phyloP scores from a whole-genome alignment of 2,113 vertebrate species.

The Mormyrus lacerda region DNA sequence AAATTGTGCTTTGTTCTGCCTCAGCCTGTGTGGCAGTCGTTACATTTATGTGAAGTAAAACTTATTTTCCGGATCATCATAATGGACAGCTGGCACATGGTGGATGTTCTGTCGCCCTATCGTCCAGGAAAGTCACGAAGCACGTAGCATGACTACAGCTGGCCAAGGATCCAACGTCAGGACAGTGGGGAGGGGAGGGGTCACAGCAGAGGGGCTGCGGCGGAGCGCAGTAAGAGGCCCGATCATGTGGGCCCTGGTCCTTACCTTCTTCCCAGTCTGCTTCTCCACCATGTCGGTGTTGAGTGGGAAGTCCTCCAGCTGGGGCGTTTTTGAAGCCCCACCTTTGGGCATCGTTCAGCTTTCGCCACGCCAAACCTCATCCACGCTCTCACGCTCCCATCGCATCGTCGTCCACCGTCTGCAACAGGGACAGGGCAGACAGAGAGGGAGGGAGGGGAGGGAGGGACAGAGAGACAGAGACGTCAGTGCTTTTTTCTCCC shows the following conservation, averaged over 20 bases:
- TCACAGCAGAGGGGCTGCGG: background rate
- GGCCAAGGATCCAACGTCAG: background rate
- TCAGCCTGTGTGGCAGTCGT: background rate
- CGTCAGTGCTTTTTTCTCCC: conserved; percentile 36
- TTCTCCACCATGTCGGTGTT: conserved; percentile 99
- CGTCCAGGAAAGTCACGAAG: background rate
- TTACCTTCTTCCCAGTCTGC: conserved; percentile 97
- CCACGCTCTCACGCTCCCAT: conserved; percentile 91
- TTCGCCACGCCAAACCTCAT: conserved; percentile 93
- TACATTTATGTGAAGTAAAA: background rate
- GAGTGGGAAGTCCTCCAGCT: conserved; percentile 92
- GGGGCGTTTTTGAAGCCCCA: conserved; percentile 98
- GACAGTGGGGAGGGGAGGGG: background rate
- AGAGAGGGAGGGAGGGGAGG: background rate
- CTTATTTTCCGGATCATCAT: background rate
- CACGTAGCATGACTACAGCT: background rate
- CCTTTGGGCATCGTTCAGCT: conserved; percentile 99
- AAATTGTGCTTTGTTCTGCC: background rate
- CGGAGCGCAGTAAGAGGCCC: background rate
- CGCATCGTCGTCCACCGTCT: conserved; percentile 96
- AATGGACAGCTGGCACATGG: background rate
- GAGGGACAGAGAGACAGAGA: conserved; percentile 5
- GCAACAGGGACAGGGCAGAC: conserved; percentile 31
- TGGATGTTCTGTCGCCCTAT: too few species aligned
- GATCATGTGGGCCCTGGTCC: background rate